Conservation (phyloP, 2,888 invertebrate species). For the Trissolcus japonicus region DNA sequence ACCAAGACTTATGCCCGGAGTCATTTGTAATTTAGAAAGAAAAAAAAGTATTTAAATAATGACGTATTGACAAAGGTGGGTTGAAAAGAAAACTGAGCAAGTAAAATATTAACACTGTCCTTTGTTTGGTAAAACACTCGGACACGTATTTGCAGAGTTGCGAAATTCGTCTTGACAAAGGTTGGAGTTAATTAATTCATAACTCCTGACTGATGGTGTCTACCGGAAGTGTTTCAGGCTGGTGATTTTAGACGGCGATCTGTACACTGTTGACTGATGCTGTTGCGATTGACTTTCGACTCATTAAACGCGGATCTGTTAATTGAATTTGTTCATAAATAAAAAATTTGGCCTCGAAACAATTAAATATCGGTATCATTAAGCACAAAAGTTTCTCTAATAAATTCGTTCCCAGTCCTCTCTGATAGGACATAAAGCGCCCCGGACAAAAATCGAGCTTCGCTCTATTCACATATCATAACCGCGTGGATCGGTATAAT, state of each 20-base stretch:
- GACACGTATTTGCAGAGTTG: background rate
- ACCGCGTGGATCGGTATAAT: conserved; percentile 9
- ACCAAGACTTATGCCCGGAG: conserved; percentile 1
- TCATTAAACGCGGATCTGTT: background rate
- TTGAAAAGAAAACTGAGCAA: background rate
- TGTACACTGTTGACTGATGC: no score
- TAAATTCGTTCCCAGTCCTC: conserved; percentile 19
- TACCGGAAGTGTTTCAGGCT: no score
- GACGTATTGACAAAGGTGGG: conserved; percentile 1
- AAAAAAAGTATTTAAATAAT: conserved; percentile 1
- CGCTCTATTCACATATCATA: conserved; percentile 21
- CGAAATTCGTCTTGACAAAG: background rate
- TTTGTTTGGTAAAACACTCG: background rate
- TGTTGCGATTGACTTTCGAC: conserved; percentile 8
- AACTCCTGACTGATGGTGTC: no score
- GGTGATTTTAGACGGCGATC: no score
- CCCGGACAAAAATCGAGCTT: conserved; percentile 11
- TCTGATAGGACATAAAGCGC: conserved; percentile 5
- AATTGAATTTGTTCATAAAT: conserved; percentile 15
- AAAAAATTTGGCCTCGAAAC: conserved; percentile 1
- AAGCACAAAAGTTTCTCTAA: conserved; percentile 21
- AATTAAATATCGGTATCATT: background rate
- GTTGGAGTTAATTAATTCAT: no score
- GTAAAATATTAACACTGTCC: conserved; percentile 1
- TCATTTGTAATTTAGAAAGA: conserved; percentile 10